phyloP scores from a whole-genome alignment of 2,797 vertebrate species.

The Eulemur coronatus region DNA sequence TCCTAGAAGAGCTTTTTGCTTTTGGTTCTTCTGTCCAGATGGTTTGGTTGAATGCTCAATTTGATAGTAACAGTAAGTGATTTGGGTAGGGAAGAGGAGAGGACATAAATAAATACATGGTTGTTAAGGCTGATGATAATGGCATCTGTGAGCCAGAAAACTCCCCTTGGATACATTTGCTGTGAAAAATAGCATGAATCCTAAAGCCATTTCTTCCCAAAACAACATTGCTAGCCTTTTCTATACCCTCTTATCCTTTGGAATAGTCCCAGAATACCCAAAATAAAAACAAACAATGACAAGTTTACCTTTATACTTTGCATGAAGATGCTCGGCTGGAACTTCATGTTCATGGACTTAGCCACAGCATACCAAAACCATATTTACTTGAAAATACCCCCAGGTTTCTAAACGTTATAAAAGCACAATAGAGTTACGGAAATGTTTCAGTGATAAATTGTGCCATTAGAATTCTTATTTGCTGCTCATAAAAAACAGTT shows the following conservation, averaged over 20 bases:
- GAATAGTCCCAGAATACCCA: constrained; percentile 22
- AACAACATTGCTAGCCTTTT: background rate
- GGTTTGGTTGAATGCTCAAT: constrained; percentile 92
- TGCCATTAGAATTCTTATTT: constrained; percentile 22
- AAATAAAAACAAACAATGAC: constrained; percentile 1
- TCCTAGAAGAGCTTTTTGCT: constrained; percentile 89
- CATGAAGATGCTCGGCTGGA: background rate
- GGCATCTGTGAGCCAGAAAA: constrained; percentile 24
- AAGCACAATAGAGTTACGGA: background rate
- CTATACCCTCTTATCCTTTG: background rate
- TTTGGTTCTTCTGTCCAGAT: constrained; percentile 86
- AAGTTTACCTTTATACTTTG: background rate
- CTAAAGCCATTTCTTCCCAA: constrained; percentile 35
- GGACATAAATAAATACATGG: background rate
- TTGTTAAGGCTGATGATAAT: background rate
- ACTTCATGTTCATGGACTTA: background rate
- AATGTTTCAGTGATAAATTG: background rate
- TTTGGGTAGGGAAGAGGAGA: constrained; percentile 27
- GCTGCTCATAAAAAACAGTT: constrained; percentile 32
- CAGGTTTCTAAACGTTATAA: background rate
- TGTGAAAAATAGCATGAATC: background rate
- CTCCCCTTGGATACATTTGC: background rate
- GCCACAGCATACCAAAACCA: background rate
- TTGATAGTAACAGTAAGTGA: constrained; percentile 90
- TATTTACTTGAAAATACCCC: background rate